Evolutionary conservation across 2,113 vertebrate genomes (phyloP).

Genomic region (Smithornis capensis): DNA sequence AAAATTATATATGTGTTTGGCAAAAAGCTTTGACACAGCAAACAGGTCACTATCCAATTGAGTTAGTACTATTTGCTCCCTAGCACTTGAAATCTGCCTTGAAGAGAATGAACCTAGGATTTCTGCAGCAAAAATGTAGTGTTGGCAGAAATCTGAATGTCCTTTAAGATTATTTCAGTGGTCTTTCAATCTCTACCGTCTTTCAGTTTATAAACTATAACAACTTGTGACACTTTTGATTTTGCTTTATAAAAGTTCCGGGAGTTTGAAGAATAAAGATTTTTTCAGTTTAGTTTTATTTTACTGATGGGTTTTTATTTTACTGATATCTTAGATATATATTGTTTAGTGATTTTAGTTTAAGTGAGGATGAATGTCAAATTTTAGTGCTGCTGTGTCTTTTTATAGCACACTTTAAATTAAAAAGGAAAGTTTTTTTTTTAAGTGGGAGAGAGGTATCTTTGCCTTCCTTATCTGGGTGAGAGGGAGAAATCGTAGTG

Average conservation of each 20-base stretch:
- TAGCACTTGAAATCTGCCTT: conserved; percentile 41
- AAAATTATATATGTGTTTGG: conserved; percentile 56
- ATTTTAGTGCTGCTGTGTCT: not conserved
- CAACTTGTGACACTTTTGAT: not conserved
- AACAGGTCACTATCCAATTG: conserved; percentile 29
- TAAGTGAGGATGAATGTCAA: not conserved
- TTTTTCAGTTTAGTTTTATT: not conserved
- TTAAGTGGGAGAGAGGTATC: not conserved
- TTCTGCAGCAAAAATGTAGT: conserved; percentile 36
- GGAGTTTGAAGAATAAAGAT: not conserved
- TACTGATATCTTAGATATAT: not conserved
- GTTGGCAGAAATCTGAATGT: conserved; percentile 29
- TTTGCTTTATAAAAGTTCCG: not conserved
- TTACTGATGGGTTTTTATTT: not conserved
- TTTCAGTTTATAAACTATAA: not conserved
- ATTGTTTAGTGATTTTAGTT: not conserved
- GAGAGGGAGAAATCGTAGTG: not conserved
- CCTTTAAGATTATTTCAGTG: not conserved
- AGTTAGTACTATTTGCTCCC: conserved; percentile 25
- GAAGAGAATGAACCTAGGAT: conserved; percentile 39
- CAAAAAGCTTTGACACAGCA: conserved; percentile 64
- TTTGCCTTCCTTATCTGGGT: not conserved
- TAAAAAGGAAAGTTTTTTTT: not conserved
- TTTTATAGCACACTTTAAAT: not conserved
- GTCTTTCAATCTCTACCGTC: not conserved